Conservation (phyloP, 2,888 invertebrate species). For the Metellina segmentata region DNA sequence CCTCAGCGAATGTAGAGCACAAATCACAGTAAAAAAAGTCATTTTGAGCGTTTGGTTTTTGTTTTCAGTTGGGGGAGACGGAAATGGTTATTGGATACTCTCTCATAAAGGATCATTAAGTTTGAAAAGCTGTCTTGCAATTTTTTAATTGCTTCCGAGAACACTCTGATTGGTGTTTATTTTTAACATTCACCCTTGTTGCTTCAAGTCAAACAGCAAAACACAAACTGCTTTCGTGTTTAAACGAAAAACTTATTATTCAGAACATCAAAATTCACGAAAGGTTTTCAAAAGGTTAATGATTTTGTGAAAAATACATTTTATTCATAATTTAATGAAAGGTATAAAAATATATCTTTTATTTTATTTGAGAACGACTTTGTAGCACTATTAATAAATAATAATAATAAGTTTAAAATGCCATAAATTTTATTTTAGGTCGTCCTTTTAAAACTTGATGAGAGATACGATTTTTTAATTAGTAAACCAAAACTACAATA, state of each 20-base stretch:
- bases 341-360: too few species aligned
- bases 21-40: not conserved
- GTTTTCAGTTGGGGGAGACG: not conserved
- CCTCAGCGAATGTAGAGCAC: not conserved
- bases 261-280: too few species aligned
- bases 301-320: not conserved
- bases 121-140: constrained; percentile 39
- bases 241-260: not conserved
- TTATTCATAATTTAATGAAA: too few species aligned
- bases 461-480: too few species aligned
- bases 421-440: too few species aligned
- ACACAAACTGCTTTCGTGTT: not conserved
- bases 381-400: too few species aligned
- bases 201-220: not conserved
- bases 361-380: too few species aligned
- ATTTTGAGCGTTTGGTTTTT: not conserved
- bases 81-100: constrained; percentile 10
- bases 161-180: not conserved
- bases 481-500: too few species aligned
- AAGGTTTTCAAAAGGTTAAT: not conserved
- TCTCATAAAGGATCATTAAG: constrained; percentile 49
- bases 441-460: too few species aligned
- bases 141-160: constrained; percentile 37
- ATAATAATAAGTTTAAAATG: too few species aligned
- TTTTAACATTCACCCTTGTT: not conserved